A percentile compares a stretch with the other conserved stretches of the same genome.
phyloP scores from a whole-genome alignment of 1,140 invertebrate genomes.

The Drosophila arizonae region DNA sequence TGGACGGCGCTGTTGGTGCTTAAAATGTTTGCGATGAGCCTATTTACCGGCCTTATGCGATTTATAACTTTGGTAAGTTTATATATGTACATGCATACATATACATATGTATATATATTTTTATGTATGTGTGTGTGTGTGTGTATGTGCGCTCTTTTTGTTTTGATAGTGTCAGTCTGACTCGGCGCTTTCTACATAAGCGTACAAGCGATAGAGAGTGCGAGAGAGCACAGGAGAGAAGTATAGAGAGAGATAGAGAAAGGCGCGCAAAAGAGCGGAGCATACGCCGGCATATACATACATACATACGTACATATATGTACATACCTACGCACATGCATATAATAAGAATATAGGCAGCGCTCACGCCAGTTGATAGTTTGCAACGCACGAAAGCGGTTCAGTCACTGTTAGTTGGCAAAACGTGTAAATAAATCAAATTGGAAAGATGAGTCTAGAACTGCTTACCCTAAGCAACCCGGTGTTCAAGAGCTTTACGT shows the following conservation, averaged over 20 bases:
- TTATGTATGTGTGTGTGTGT: not conserved
- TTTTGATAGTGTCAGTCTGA: constrained; percentile 31
- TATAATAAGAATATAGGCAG: constrained; percentile 16
- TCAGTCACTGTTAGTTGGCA: not conserved
- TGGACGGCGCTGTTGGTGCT: constrained; percentile 85
- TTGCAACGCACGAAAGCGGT: constrained; percentile 18
- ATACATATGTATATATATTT: no score
- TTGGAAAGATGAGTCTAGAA: constrained; percentile 59
- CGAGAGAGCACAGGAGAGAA: not conserved
- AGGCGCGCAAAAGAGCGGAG: not conserved
- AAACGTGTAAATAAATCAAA: constrained; percentile 8
- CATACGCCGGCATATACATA: constrained; percentile 7
- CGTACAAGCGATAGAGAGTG: constrained; percentile 9
- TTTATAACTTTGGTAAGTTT: constrained; percentile 85
- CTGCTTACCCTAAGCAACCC: constrained; percentile 78
- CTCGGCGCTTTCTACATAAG: constrained; percentile 18
- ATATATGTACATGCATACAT: no score
- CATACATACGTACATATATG: no score
- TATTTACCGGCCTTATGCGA: constrained; percentile 84
- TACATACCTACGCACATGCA: not conserved
- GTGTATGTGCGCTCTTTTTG: not conserved
- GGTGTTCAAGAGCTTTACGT: constrained; percentile 84
- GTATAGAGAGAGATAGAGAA: not conserved
- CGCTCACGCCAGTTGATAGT: constrained; percentile 29
- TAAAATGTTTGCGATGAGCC: constrained; percentile 85